These are phyloP conservation scores for Nycticebus coucang DNA, from an alignment of 2,113 vertebrate species.

Conservation along the genomic window DNA sequence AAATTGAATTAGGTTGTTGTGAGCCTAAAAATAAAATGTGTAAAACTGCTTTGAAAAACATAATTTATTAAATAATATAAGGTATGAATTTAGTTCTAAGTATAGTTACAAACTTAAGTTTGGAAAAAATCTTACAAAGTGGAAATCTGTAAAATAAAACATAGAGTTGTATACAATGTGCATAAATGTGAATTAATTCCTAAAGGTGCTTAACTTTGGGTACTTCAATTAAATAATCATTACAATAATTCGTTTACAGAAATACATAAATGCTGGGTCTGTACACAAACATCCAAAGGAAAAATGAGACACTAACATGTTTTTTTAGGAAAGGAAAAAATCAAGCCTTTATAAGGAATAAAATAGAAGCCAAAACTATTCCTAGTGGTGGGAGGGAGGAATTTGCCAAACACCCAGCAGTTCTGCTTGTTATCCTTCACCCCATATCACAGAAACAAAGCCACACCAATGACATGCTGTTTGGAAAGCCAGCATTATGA, in stretches of 20 bases:
- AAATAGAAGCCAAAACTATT: neutral
- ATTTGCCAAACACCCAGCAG: neutral
- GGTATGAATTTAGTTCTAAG: constrained; percentile 6
- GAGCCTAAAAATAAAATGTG: constrained; percentile 33
- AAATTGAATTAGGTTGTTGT: constrained; percentile 52
- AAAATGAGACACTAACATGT: constrained; percentile 3
- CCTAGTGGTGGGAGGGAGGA: neutral
- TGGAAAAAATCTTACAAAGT: neutral
- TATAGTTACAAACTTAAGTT: constrained; percentile 48
- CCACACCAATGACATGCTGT: neutral
- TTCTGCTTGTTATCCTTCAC: neutral
- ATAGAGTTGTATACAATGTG: neutral
- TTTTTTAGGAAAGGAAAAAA: constrained; percentile 32
- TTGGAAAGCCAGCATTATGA: neutral
- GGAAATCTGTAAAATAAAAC: constrained; percentile 56
- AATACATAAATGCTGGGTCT: neutral
- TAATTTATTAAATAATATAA: constrained; percentile 37
- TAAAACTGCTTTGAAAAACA: constrained; percentile 51
- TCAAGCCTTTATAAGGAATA: neutral
- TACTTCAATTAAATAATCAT: constrained; percentile 55
- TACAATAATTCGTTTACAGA: constrained; percentile 47
- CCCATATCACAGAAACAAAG: neutral
- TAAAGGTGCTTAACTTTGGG: constrained; percentile 41
- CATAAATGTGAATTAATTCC: constrained; percentile 50
- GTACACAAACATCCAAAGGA: neutral